These are phyloP conservation scores for Chelon labrosus DNA, from an alignment of 2,797 vertebrate genomes.

Conservation along the genomic window DNA sequence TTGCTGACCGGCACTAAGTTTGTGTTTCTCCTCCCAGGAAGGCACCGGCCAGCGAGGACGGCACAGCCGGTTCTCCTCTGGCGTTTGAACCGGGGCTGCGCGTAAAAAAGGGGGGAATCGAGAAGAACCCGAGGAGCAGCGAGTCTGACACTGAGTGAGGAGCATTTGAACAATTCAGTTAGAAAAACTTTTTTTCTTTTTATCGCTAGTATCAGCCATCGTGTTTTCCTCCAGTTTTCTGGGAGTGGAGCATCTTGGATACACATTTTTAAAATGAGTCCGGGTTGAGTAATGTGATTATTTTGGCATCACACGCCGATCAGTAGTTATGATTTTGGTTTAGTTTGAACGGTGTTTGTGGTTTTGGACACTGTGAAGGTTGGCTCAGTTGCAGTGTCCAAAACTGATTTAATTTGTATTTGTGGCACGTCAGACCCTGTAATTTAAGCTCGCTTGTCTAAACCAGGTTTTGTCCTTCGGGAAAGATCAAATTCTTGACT, in stretches of 20 bases:
- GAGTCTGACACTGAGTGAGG: constrained; percentile 59
- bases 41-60: constrained; percentile 26
- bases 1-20: constrained; percentile 73
- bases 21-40: constrained; percentile 44
- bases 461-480: constrained; percentile 54
- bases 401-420: constrained; percentile 71
- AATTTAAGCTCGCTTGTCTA: constrained; percentile 60
- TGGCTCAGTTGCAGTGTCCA: not conserved
- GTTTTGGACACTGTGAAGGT: not conserved
- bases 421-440: constrained; percentile 53
- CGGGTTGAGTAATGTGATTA: constrained; percentile 13
- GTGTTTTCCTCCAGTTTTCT: constrained; percentile 6
- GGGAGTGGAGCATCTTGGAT: not conserved
- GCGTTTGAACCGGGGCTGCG: constrained; percentile 45
- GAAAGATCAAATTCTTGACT: constrained; percentile 30
- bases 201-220: constrained; percentile 7
- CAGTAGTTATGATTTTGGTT: constrained; percentile 12
- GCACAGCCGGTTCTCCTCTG: constrained; percentile 28
- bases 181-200: constrained; percentile 26
- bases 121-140: constrained; percentile 53
- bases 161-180: constrained; percentile 39
- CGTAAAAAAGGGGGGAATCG: constrained; percentile 38
- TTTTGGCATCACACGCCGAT: constrained; percentile 14
- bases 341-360: constrained; percentile 10
- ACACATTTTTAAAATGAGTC: constrained; percentile 17